These are phyloP conservation scores for Takifugu bimaculatus DNA, from an alignment of 2,113 vertebrate species.

Conservation along the genomic window DNA sequence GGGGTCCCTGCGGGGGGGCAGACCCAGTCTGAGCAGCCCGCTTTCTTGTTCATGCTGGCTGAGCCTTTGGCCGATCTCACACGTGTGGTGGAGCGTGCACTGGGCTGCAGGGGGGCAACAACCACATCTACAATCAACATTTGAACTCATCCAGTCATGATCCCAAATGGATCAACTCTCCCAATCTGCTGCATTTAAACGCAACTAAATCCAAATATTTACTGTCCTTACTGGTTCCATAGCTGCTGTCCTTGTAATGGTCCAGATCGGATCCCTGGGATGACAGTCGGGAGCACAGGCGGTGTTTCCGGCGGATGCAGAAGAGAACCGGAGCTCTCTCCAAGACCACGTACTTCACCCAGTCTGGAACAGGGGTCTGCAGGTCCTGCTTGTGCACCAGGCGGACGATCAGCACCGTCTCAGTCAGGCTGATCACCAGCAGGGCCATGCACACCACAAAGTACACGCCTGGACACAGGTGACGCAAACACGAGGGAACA, in stretches of 20 bases:
- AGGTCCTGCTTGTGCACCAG: slow-evolving; percentile 95
- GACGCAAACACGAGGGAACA: neutral
- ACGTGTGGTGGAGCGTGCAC: slow-evolving; percentile 74
- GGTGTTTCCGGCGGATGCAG: slow-evolving; percentile 78
- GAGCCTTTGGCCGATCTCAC: slow-evolving; percentile 59
- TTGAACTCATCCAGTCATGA: too few relatives aligned
- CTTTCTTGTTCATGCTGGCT: slow-evolving; percentile 52
- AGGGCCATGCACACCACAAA: slow-evolving; percentile 98
- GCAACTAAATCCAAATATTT: too few relatives aligned
- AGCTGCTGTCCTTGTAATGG: slow-evolving; percentile 71
- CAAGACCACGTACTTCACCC: slow-evolving; percentile 84
- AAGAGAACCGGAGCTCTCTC: slow-evolving; percentile 79
- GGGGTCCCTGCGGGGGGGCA: slow-evolving; percentile 57
- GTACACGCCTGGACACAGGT: slow-evolving; percentile 80
- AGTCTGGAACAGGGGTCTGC: slow-evolving; percentile 84
- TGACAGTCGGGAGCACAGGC: slow-evolving; percentile 60
- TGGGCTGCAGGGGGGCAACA: slow-evolving; percentile 60
- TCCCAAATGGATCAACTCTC: too few relatives aligned
- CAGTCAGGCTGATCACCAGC: slow-evolving; percentile 90
- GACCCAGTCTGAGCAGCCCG: slow-evolving; percentile 38
- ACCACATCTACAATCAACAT: too few relatives aligned
- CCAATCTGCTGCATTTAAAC: too few relatives aligned
- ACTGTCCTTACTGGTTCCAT: slow-evolving; percentile 55
- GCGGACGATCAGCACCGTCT: slow-evolving; percentile 91
- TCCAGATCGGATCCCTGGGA: slow-evolving; percentile 58